A percentile compares a stretch with the other conserved stretches of the same genome.
These are phyloP conservation scores for Trididemnum miniatum DNA, from an alignment of 23 tunicate genomes.

Conservation along the genomic window DNA sequence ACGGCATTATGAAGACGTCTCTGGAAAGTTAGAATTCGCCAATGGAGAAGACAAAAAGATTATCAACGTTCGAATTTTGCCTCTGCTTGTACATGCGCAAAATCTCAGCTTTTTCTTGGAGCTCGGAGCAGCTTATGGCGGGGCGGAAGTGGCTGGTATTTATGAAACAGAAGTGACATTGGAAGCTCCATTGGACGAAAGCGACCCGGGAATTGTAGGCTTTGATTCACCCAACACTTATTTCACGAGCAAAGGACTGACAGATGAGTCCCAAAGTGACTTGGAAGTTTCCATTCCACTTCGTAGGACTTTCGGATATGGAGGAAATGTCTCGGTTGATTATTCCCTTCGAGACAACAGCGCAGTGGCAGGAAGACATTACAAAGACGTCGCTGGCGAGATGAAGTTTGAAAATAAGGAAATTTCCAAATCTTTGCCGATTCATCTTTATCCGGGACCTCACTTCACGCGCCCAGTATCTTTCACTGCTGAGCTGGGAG, in stretches of 20 bases:
- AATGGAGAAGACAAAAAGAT: slow-evolving; percentile 63
- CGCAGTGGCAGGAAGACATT: slow-evolving; percentile 90
- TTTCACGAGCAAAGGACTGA: slow-evolving; percentile 9
- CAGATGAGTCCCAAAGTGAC: neutral
- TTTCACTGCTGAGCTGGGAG: slow-evolving; percentile 75
- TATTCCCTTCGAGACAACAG: slow-evolving; percentile 92
- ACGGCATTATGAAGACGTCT: slow-evolving; percentile 63
- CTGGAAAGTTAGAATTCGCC: slow-evolving; percentile 54
- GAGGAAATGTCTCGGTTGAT: slow-evolving; percentile 81
- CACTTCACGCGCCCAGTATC: slow-evolving; percentile 49
- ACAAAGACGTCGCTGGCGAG: slow-evolving; percentile 65
- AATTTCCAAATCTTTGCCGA: slow-evolving; percentile 39
- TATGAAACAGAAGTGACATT: slow-evolving; percentile 81
- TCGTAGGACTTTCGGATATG: slow-evolving; percentile 73
- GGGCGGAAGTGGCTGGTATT: slow-evolving; percentile 67
- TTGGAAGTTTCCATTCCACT: slow-evolving; percentile 63
- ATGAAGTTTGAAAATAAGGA: slow-evolving; percentile 61
- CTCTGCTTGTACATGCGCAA: slow-evolving; percentile 20
- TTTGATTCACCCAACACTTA: slow-evolving; percentile 39
- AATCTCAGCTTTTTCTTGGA: slow-evolving; percentile 63
- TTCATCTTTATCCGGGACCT: slow-evolving; percentile 50
- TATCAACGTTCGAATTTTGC: slow-evolving; percentile 49
- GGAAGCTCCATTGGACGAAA: slow-evolving; percentile 53
- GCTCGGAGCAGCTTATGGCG: slow-evolving; percentile 65
- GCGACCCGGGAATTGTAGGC: slow-evolving; percentile 84